phyloP scores from a whole-genome alignment of 2,113 vertebrate species.

The Gracilinanus agilis region DNA sequence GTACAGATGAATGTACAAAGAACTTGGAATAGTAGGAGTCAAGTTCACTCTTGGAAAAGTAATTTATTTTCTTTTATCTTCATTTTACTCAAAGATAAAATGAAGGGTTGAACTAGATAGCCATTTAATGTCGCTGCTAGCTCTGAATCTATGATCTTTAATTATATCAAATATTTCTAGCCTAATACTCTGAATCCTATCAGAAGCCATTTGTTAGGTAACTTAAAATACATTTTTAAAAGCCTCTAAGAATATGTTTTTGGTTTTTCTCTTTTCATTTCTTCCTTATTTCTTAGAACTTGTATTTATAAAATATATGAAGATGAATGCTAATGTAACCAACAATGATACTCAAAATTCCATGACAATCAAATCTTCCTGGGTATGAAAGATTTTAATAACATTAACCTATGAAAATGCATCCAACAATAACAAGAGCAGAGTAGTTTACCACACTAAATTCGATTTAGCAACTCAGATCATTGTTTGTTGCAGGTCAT shows the following conservation, averaged over 20 bases:
- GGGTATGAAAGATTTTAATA: constrained; percentile 25
- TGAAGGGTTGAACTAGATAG: not conserved
- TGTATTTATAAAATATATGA: not conserved
- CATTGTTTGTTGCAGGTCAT: constrained; percentile 80
- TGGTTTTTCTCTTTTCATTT: not conserved
- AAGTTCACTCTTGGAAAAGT: not conserved
- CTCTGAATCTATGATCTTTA: not conserved
- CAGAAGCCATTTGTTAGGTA: constrained; percentile 7
- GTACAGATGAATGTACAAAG: too few species aligned
- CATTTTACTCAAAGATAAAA: not conserved
- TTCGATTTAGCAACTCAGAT: constrained; percentile 74
- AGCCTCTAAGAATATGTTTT: constrained; percentile 30
- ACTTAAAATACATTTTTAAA: not conserved
- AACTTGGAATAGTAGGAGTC: too few species aligned
- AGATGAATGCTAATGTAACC: constrained; percentile 17
- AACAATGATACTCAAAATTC: constrained; percentile 5
- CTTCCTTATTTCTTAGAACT: not conserved
- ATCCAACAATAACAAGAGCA: constrained; percentile 39
- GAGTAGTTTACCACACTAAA: constrained; percentile 33
- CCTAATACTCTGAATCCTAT: not conserved
- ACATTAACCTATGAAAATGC: constrained; percentile 70
- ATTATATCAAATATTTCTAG: not conserved
- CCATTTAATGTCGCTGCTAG: not conserved
- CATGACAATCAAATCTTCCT: constrained; percentile 7
- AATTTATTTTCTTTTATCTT: not conserved